Evolutionary conservation across 1,140 invertebrate genomes (phyloP).

Genomic region (Papilio machaon): DNA sequence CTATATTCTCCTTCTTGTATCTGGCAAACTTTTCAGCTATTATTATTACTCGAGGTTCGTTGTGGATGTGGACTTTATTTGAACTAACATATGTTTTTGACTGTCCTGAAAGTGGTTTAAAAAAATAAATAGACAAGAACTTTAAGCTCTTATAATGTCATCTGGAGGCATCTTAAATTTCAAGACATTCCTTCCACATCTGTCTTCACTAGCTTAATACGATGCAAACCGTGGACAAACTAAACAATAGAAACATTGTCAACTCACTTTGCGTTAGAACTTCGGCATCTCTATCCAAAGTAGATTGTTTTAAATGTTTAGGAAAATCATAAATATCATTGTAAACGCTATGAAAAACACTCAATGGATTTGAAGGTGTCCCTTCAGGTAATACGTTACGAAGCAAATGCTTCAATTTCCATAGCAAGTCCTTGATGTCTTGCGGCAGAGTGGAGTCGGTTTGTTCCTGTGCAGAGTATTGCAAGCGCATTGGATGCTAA

Average conservation of each 20-base stretch:
- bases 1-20: conserved; percentile 66
- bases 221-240: not conserved
- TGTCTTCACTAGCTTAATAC: too few species aligned
- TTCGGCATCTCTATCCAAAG: not conserved
- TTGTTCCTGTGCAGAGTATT: conserved; percentile 1
- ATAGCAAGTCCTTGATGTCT: not conserved
- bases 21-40: conserved; percentile 69
- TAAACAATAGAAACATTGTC: not conserved
- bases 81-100: not conserved
- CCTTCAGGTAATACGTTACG: not conserved
- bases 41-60: conserved; percentile 62
- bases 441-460: not conserved
- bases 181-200: too few species aligned
- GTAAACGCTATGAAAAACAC: not conserved
- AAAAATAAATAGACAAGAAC: not conserved
- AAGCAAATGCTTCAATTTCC: conserved; percentile 9
- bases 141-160: too few species aligned
- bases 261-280: not conserved
- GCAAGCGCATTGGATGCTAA: not conserved
- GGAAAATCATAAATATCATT: not conserved
- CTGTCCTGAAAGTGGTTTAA: conserved; percentile 21
- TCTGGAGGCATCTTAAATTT: too few species aligned
- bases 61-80: conserved; percentile 51
- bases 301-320: not conserved
- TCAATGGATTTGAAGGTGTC: not conserved